phyloP scores from a whole-genome alignment of 1,140 invertebrate genomes.

The Diachasma alloeum region DNA sequence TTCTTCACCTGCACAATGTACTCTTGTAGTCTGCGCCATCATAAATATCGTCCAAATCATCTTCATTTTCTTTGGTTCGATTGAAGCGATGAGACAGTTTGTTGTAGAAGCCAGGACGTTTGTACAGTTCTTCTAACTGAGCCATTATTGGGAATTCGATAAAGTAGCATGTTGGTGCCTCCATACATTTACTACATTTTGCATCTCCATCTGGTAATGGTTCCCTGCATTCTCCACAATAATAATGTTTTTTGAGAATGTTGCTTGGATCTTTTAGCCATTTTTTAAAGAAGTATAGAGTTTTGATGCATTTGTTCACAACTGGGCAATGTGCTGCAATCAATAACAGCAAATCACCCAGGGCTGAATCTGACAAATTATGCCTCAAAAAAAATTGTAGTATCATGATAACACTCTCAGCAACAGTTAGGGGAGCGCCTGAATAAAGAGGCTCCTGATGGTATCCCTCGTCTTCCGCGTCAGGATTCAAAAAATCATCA shows the following conservation, averaged over 20 bases:
- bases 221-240: slow-evolving; percentile 20
- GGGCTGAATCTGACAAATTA: neutral
- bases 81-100: slow-evolving; percentile 13
- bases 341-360: slow-evolving; percentile 8
- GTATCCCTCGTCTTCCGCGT: no score
- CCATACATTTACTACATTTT: no score
- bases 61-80: slow-evolving; percentile 22
- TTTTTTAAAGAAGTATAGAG: slow-evolving; percentile 25
- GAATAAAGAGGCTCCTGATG: neutral
- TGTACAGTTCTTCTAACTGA: slow-evolving; percentile 26
- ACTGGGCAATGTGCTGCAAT: slow-evolving; percentile 17
- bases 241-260: slow-evolving; percentile 21
- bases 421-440: neutral
- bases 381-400: neutral
- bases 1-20: neutral
- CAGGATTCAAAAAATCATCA: no score
- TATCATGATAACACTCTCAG: neutral
- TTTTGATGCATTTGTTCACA: slow-evolving; percentile 9
- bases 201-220: no score
- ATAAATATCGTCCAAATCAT: slow-evolving; percentile 36
- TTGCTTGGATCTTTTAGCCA: slow-evolving; percentile 1
- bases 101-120: slow-evolving; percentile 20
- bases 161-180: neutral
- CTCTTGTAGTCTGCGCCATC: slow-evolving; percentile 37
- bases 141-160: slow-evolving; percentile 23